Evolutionary conservation across 2,113 vertebrate genomes (phyloP).

Genomic region (Gymnogyps californianus): DNA sequence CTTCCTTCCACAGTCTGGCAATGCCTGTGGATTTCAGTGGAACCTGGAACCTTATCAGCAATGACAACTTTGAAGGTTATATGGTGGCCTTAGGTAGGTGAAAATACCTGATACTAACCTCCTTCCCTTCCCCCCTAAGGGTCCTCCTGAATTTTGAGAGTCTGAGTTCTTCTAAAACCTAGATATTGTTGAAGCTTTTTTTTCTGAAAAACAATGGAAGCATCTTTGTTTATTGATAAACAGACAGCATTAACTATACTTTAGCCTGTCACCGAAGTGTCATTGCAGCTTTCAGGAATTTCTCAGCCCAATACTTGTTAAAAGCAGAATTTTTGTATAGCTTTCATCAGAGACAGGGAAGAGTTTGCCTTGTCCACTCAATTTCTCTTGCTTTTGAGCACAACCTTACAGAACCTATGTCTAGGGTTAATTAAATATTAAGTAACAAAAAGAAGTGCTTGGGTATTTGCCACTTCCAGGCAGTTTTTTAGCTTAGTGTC

Average conservation of each 20-base stretch:
- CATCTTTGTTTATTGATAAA: not conserved
- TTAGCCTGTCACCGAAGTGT: not conserved
- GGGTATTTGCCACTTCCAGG: not conserved
- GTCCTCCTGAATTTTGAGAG: not conserved
- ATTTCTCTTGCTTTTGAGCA: not conserved
- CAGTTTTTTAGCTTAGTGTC: not conserved
- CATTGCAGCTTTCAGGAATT: not conserved
- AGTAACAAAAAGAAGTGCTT: not conserved
- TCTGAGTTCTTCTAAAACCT: not conserved
- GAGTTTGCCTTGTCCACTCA: not conserved
- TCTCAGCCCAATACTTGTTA: not conserved
- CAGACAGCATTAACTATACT: not conserved
- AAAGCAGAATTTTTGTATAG: not conserved
- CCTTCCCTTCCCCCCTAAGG: not conserved
- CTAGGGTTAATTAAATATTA: not conserved
- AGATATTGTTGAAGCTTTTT: not conserved
- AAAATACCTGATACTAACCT: not conserved
- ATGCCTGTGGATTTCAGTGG: conserved; percentile 82
- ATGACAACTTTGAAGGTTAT: conserved; percentile 83
- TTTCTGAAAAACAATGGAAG: not conserved
- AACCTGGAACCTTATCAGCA: conserved; percentile 86
- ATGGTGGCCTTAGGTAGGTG: conserved; percentile 84
- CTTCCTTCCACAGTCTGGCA: not conserved
- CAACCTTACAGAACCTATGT: not conserved
- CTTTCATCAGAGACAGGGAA: not conserved